Evolutionary conservation across 2,888 invertebrate genomes (phyloP).

Genomic region (Eudemis profundana): DNA sequence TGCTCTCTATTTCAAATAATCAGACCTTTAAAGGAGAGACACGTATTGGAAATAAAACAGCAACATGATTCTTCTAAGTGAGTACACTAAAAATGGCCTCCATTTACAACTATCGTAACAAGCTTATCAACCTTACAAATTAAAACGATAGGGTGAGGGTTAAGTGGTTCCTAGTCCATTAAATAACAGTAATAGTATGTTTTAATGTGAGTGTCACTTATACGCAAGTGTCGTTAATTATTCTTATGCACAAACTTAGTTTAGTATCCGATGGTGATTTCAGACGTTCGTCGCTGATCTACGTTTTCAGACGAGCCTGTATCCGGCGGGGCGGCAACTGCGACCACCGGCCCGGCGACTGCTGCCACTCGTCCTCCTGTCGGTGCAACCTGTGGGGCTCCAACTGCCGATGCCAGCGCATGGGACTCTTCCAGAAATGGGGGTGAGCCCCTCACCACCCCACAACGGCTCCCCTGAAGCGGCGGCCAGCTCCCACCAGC

Average conservation of each 20-base stretch:
- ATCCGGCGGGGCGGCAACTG: constrained; percentile 93
- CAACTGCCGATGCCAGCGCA: constrained; percentile 94
- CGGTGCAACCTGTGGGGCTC: constrained; percentile 95
- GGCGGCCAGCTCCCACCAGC: constrained; percentile 73
- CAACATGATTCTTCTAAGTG: too few species aligned
- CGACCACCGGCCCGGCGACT: constrained; percentile 93
- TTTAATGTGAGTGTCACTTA: neutral
- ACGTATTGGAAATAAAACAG: too few species aligned
- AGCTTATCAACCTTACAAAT: too few species aligned
- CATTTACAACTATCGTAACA: too few species aligned
- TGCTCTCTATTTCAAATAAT: too few species aligned
- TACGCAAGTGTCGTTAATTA: constrained; percentile 11
- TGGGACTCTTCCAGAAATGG: constrained; percentile 96
- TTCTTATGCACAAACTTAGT: constrained; percentile 73
- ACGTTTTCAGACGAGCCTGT: constrained; percentile 94
- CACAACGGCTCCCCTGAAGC: constrained; percentile 64
- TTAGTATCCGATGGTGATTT: constrained; percentile 84
- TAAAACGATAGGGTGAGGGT: too few species aligned
- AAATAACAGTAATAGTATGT: too few species aligned
- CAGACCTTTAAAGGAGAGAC: too few species aligned
- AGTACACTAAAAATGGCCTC: too few species aligned
- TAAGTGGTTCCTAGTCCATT: too few species aligned
- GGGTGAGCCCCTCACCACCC: constrained; percentile 76
- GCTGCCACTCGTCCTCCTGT: constrained; percentile 94
- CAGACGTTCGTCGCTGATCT: constrained; percentile 94